Evolutionary conservation across 2,888 invertebrate species (phyloP).

Genomic region (Heteromyza rotundicornis): DNA sequence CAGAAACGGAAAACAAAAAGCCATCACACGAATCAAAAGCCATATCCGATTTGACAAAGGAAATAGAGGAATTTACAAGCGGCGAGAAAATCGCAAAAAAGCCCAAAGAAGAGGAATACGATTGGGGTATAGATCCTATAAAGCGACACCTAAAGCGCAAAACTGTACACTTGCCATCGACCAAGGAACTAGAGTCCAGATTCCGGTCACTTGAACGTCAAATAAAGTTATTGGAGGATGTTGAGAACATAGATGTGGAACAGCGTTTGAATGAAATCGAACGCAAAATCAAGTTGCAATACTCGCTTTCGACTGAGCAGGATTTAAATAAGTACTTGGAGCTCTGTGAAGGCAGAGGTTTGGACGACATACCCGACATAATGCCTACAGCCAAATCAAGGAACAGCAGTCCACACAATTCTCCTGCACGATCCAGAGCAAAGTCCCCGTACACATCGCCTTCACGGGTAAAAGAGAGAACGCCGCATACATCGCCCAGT

Average conservation of each 20-base stretch:
- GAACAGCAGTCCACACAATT: background rate
- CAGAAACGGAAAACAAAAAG: constrained; percentile 26
- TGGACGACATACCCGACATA: constrained; percentile 38
- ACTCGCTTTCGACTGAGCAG: constrained; percentile 55
- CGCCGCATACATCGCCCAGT: constrained; percentile 40
- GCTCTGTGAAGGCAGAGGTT: constrained; percentile 51
- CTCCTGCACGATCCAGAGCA: background rate
- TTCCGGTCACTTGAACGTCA: constrained; percentile 55
- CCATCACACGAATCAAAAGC: constrained; percentile 41
- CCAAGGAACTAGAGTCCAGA: constrained; percentile 54
- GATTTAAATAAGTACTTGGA: constrained; percentile 51
- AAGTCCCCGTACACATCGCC: constrained; percentile 43
- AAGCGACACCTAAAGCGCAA: constrained; percentile 53
- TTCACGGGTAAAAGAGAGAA: constrained; percentile 33
- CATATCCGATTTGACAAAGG: constrained; percentile 46
- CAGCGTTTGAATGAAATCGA: constrained; percentile 52
- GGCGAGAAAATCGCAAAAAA: constrained; percentile 24
- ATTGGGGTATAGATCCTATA: constrained; percentile 54
- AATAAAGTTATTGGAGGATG: constrained; percentile 53
- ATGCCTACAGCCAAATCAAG: constrained; percentile 1
- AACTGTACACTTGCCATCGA: constrained; percentile 54
- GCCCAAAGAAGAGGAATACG: constrained; percentile 35
- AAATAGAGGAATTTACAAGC: constrained; percentile 46
- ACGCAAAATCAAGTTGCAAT: constrained; percentile 54
- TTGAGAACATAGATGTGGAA: constrained; percentile 56